Percentiles rank a stretch among this genome's conserved stretches.
These are phyloP conservation scores for Tetrax tetrax DNA, from an alignment of 2,113 vertebrate genomes.

Conservation along the genomic window DNA sequence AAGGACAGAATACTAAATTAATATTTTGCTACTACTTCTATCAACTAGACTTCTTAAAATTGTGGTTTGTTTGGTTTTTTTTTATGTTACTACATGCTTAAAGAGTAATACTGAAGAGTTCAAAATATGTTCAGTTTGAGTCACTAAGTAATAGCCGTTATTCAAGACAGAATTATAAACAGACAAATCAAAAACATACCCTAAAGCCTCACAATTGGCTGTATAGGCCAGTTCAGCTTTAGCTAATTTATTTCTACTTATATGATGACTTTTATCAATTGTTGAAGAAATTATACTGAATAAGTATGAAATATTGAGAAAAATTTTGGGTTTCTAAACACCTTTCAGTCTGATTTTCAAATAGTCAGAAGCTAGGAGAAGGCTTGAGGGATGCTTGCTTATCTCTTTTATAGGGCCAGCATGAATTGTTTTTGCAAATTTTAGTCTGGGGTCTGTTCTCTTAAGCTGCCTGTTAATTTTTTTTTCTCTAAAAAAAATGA, in stretches of 20 bases:
- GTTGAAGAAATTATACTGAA: neutral
- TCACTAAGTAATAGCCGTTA: neutral
- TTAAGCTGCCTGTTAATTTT: neutral
- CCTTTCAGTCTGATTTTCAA: neutral
- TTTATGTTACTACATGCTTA: neutral
- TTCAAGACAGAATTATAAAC: neutral
- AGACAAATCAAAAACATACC: neutral
- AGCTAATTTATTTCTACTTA: neutral
- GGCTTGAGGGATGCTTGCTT: neutral
- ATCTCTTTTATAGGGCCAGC: neutral
- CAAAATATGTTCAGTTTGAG: neutral
- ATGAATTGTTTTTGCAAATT: neutral
- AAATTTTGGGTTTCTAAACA: neutral
- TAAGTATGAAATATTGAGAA: neutral
- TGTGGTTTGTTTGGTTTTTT: accelerated
- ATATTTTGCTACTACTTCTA: neutral
- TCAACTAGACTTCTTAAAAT: neutral
- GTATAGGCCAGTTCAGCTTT: neutral
- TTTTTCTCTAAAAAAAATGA: neutral
- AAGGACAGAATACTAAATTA: neutral
- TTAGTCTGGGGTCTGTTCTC: neutral
- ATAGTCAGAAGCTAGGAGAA: neutral
- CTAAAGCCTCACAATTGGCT: neutral
- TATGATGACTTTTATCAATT: neutral
- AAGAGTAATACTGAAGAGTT: neutral